phyloP scores from a whole-genome alignment of 2,797 vertebrate species.

The Anas flavirostris region DNA sequence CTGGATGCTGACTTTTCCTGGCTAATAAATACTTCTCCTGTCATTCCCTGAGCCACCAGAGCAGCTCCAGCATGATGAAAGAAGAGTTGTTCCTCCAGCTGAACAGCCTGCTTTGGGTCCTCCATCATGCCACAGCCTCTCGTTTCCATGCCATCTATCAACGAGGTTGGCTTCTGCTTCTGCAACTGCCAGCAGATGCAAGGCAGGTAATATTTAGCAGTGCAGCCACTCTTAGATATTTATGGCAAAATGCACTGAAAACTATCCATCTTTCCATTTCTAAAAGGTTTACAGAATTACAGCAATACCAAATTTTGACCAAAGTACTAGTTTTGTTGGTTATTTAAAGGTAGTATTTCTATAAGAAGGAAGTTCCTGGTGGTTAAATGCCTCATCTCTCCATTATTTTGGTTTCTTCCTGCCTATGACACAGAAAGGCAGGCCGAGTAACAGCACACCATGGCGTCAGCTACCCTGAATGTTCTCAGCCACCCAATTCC shows the following conservation, averaged over 20 bases:
- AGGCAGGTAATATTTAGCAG: not conserved
- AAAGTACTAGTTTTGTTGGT: not conserved
- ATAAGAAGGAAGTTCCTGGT: not conserved
- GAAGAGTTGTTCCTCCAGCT: not conserved
- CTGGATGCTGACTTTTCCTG: constrained; percentile 21
- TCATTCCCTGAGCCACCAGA: not conserved
- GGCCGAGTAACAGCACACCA: not conserved
- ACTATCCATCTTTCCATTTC: not conserved
- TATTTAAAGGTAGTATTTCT: not conserved
- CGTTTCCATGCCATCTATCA: not conserved
- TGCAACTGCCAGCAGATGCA: not conserved
- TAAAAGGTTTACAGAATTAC: not conserved
- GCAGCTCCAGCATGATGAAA: not conserved
- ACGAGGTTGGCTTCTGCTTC: not conserved
- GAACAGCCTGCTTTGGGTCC: not conserved
- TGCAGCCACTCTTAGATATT: not conserved
- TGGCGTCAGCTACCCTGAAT: not conserved
- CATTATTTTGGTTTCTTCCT: not conserved
- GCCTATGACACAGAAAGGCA: not conserved
- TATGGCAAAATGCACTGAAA: not conserved
- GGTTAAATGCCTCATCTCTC: accelerated
- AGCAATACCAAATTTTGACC: not conserved
- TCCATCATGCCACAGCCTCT: not conserved
- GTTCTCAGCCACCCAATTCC: not conserved
- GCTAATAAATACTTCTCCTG: constrained; percentile 6